Percentiles rank a stretch among this genome's conserved stretches.
phyloP scores from a whole-genome alignment of 2,797 vertebrate species.

The Naso thynnoides region DNA sequence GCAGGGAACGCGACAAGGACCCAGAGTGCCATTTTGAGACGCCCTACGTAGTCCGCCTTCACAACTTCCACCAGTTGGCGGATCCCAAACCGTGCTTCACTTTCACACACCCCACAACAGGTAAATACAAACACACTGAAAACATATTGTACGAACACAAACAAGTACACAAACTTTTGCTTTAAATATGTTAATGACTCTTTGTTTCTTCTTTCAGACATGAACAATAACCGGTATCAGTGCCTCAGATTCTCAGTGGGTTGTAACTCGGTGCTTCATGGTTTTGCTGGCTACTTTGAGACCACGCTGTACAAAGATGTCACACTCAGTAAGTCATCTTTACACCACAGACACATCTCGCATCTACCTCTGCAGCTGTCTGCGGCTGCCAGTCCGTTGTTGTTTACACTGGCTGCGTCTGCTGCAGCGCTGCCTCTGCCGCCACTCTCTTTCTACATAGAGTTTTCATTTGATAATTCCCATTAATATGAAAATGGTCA shows the following conservation, averaged over 20 bases:
- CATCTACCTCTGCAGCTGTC: no score
- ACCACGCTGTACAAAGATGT: conserved; percentile 92
- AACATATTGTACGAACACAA: neutral
- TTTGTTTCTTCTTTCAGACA: conserved; percentile 79
- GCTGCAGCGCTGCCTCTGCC: no score
- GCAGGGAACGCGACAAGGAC: conserved; percentile 93
- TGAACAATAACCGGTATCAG: conserved; percentile 93
- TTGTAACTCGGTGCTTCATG: conserved; percentile 92
- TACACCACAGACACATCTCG: no score
- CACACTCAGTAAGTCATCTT: conserved; percentile 88
- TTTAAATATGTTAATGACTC: neutral
- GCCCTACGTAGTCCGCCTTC: conserved; percentile 93
- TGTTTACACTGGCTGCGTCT: no score
- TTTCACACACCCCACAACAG: conserved; percentile 89
- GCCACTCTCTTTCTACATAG: no score
- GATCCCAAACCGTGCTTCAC: conserved; percentile 92
- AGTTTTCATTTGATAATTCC: no score
- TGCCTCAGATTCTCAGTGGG: conserved; percentile 88
- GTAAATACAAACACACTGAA: conserved; percentile 36
- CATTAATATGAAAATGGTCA: no score
- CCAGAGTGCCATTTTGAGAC: conserved; percentile 96
- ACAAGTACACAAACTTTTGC: neutral
- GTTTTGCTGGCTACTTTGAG: conserved; percentile 95
- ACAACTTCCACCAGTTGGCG: conserved; percentile 94
- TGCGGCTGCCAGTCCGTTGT: neutral